A percentile compares a stretch with the other conserved stretches of the same genome.
Evolutionary conservation across 1,140 invertebrate species (phyloP).

Genomic region (Trypoxylus dichotomus): DNA sequence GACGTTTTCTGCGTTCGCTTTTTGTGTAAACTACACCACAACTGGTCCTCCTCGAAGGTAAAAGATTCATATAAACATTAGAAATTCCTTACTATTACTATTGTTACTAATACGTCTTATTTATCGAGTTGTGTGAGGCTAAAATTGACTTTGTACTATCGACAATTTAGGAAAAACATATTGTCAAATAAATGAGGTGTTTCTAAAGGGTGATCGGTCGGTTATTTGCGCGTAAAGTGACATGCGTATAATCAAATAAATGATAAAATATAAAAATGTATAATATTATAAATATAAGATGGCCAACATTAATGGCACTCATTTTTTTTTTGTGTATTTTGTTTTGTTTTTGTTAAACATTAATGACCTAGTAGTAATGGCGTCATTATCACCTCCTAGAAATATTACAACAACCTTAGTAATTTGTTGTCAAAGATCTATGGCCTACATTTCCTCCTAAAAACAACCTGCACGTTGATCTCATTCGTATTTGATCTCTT

Average conservation of each 20-base stretch:
- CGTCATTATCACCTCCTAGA: neutral
- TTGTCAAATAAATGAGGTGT: neutral
- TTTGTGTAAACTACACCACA: neutral
- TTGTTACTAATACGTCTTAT: too few relatives aligned
- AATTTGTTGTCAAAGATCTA: neutral
- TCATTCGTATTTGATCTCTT: slow-evolving; percentile 20
- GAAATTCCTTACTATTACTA: too few relatives aligned
- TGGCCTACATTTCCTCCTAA: too few relatives aligned
- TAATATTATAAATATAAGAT: slow-evolving; percentile 10
- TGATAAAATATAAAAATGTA: slow-evolving; percentile 25
- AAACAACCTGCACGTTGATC: neutral
- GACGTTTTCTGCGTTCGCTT: neutral
- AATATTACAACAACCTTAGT: neutral
- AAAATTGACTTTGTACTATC: neutral
- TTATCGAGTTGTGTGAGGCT: neutral
- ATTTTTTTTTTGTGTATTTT: neutral
- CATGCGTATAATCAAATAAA: neutral
- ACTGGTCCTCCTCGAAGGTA: neutral
- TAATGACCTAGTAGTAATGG: too few relatives aligned
- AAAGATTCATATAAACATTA: too few relatives aligned
- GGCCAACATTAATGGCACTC: slow-evolving; percentile 9
- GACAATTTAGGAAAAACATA: neutral
- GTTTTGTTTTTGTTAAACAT: too few relatives aligned
- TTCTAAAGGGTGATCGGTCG: neutral
- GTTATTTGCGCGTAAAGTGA: neutral